Evolutionary conservation across 2,113 vertebrate species (phyloP).

Genomic region (Mormyrus lacerda): DNA sequence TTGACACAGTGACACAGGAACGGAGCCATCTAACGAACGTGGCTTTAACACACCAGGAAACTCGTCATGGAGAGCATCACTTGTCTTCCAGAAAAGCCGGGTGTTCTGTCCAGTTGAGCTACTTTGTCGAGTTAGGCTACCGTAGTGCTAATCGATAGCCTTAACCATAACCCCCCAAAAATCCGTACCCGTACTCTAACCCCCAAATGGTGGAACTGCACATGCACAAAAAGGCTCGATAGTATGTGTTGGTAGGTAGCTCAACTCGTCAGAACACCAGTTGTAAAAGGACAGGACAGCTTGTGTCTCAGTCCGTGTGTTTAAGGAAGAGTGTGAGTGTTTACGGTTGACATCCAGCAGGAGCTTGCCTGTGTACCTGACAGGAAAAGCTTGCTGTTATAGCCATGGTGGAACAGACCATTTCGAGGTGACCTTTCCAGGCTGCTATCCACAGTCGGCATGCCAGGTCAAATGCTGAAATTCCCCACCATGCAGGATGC

Average conservation of each 20-base stretch:
- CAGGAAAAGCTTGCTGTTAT: not conserved
- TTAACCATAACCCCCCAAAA: too few relatives aligned
- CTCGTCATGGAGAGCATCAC: not conserved
- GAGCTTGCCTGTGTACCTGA: not conserved
- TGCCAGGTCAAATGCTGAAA: not conserved
- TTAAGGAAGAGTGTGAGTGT: not conserved
- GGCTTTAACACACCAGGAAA: not conserved
- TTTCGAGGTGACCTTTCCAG: not conserved
- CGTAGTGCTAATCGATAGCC: too few relatives aligned
- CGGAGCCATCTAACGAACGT: not conserved
- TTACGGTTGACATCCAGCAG: not conserved
- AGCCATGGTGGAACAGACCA: not conserved
- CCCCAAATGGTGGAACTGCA: too few relatives aligned
- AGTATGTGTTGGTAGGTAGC: too few relatives aligned
- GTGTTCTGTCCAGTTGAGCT: too few relatives aligned
- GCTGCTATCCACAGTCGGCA: not conserved
- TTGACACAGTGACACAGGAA: constrained; percentile 7
- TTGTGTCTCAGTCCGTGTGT: not conserved
- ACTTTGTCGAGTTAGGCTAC: too few relatives aligned
- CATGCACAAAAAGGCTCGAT: too few relatives aligned
- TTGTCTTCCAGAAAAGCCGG: not conserved
- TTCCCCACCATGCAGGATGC: not conserved
- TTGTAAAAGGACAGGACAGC: not conserved
- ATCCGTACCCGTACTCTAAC: too few relatives aligned
- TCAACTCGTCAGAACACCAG: too few relatives aligned